These are phyloP conservation scores for Poicephalus meyeri DNA, from an alignment of 2,113 vertebrate genomes.

Conservation along the genomic window DNA sequence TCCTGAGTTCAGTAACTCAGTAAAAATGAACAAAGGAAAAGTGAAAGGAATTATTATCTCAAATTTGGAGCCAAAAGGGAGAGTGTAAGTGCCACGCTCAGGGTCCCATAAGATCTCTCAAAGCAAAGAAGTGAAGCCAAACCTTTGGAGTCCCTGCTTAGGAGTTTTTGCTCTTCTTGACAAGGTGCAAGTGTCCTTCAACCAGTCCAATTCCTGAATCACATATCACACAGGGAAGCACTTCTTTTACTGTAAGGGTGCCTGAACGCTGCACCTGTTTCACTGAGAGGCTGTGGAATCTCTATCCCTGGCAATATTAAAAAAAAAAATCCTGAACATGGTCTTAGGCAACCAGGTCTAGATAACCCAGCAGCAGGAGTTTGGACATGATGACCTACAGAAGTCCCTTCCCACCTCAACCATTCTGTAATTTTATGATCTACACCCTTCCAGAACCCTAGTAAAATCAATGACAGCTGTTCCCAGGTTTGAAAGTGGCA, in stretches of 20 bases:
- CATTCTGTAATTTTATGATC: not conserved
- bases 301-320: not conserved
- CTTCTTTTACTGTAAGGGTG: not conserved
- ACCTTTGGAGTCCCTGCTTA: not conserved
- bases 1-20: not conserved
- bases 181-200: not conserved
- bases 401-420: not conserved
- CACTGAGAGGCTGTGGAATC: not conserved
- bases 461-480: not conserved
- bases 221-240: not conserved
- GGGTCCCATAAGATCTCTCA: not conserved
- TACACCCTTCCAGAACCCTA: not conserved
- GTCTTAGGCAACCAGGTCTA: not conserved
- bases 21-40: not conserved
- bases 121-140: not conserved
- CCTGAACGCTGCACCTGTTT: not conserved
- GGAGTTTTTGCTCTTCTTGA: not conserved
- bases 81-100: not conserved
- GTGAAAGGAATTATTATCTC: not conserved
- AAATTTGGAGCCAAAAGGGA: not conserved
- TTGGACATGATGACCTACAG: rapidly evolving
- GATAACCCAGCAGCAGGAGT: rapidly evolving
- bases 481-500: not conserved
- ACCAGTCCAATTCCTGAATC: not conserved
- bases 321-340: not conserved